A percentile compares a stretch with the other conserved stretches of the same genome.
These are phyloP conservation scores for Daptonema setosum DNA, from an alignment of 2,888 invertebrate genomes.

Conservation along the genomic window DNA sequence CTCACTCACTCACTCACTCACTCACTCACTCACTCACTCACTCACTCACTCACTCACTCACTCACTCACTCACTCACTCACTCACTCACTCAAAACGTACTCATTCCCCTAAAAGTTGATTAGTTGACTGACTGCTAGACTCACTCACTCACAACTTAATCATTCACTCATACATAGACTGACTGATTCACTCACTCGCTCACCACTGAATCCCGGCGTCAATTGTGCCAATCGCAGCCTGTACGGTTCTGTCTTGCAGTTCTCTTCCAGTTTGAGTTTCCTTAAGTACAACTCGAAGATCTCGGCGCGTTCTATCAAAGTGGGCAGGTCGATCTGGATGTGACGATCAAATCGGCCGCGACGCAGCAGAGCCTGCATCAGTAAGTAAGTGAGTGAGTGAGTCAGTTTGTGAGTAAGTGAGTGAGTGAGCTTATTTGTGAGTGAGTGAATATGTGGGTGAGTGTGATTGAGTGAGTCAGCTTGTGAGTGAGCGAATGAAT, in stretches of 20 bases:
- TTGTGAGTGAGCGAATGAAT: not conserved
- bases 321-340: slow-evolving; percentile 82
- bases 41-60: too few relatives aligned
- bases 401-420: not conserved
- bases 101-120: too few relatives aligned
- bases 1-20: too few relatives aligned
- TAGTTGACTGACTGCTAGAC: too few relatives aligned
- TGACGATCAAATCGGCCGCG: slow-evolving; percentile 94
- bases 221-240: slow-evolving; percentile 44
- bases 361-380: slow-evolving; percentile 55
- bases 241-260: slow-evolving; percentile 6
- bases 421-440: too few relatives aligned
- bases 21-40: too few relatives aligned
- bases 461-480: not conserved
- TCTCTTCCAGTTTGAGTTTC: slow-evolving; percentile 43
- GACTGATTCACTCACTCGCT: slow-evolving; percentile 8
- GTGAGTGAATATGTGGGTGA: too few relatives aligned
- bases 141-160: too few relatives aligned
- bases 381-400: not conserved
- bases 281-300: slow-evolving; percentile 80
- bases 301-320: slow-evolving; percentile 61
- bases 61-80: too few relatives aligned
- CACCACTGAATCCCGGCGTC: slow-evolving; percentile 77
- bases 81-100: too few relatives aligned
- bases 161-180: too few relatives aligned